Base-by-base conservation (phyloP, 2,113 vertebrate species). In the Calypte anna region DNA sequence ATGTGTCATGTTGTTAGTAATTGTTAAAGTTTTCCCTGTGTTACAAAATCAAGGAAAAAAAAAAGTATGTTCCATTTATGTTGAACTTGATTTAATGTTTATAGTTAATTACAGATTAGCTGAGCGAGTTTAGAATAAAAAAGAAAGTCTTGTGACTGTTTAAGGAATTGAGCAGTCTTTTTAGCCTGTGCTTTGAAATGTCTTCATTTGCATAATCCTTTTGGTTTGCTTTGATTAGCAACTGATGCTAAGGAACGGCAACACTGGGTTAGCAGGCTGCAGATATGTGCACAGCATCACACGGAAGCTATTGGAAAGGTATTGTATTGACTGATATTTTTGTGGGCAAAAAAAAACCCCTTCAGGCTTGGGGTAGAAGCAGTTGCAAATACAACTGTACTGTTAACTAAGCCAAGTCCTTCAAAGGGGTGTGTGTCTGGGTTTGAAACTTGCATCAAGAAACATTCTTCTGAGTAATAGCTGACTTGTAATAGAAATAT, bases 271-370 rank as follows among this genome's bases (percentile, higher is more conserved):
- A 99, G 99, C 98, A 97, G 99, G 77, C 98, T 99, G 61, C 99
- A 99, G 97, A 99, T 99, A 88, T 99, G 99, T 94, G 98, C 99
- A 1, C 99, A 99, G 61, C 99, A 99, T 91, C 99, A 99, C 97
- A 99, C 99, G 1, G 99, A 99, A 97, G 99, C 99, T 82, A 99
- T 99, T 96, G 99, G 99, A 53, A 99, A 99, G 99, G 99, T 99
- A 97, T 21, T 20, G 94, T 64, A 87, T 13, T 16, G 31, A 25
- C 57, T 80, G 44, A 7, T 67, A 3, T 44, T 84, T 80, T 70
- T 2, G 3, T 24, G 43, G 70, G 31, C 36, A 90, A 59, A 90
- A 88, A 88, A 44, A 48, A 31, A 10, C 36, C 40, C 36, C 40
- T 40, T 31, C 27, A 20, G 18, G 3, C 50, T 64, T 36, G 3